Conservation (phyloP, 2,113 vertebrate genomes). For the Psittacula cyanocephala region DNA sequence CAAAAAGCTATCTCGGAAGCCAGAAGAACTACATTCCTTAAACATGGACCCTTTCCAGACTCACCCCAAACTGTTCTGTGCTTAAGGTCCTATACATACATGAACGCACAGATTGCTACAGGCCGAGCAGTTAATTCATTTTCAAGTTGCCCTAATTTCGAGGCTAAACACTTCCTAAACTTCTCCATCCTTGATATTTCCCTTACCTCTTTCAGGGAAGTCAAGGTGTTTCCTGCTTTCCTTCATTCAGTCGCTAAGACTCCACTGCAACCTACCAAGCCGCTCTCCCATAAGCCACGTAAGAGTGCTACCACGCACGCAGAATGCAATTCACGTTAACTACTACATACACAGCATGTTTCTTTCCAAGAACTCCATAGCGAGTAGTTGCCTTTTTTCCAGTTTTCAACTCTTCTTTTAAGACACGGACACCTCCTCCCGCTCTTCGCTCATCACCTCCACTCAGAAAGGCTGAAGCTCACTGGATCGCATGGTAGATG, state of each 20-base stretch:
- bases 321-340: background rate
- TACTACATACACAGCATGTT: background rate
- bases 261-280: background rate
- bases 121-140: background rate
- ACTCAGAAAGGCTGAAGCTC: background rate
- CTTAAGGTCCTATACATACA: background rate
- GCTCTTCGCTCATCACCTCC: background rate
- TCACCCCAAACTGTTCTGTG: constrained; percentile 23
- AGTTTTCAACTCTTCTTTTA: background rate
- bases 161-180: background rate
- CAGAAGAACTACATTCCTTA: constrained; percentile 51
- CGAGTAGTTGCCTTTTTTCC: background rate
- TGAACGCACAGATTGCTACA: background rate
- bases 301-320: background rate
- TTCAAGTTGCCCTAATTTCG: background rate
- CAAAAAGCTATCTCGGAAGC: constrained; percentile 13
- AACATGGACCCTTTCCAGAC: constrained; percentile 33
- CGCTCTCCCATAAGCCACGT: background rate
- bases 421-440: background rate
- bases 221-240: background rate
- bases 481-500: background rate
- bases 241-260: background rate
- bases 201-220: background rate
- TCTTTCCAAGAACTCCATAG: background rate
- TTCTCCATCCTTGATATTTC: background rate